phyloP scores from a whole-genome alignment of 2,888 invertebrate genomes.

The Agonopterix subpropinquella region DNA sequence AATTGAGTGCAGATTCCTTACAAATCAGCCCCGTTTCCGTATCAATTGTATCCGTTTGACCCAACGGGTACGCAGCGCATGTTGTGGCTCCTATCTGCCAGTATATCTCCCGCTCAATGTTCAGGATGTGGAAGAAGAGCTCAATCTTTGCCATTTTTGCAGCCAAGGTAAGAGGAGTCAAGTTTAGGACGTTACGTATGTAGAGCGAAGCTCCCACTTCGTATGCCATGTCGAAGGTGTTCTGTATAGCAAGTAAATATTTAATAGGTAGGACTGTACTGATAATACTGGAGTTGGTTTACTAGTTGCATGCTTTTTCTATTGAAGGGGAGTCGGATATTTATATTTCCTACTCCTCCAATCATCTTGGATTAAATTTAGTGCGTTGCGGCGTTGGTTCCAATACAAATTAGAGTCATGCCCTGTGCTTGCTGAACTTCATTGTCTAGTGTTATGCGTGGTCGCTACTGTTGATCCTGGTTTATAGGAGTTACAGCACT shows the following conservation, averaged over 20 bases:
- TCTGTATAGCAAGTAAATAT: slow-evolving; percentile 59
- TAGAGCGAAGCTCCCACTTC: slow-evolving; percentile 94
- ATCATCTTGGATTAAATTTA: too few species aligned
- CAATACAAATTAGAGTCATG: too few species aligned
- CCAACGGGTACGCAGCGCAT: slow-evolving; percentile 97
- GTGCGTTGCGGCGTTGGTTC: too few species aligned
- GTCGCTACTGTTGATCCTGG: too few species aligned
- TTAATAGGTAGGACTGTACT: too few species aligned
- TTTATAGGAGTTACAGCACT: too few species aligned
- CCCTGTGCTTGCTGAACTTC: too few species aligned
- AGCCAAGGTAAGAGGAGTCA: slow-evolving; percentile 95
- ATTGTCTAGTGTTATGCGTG: too few species aligned
- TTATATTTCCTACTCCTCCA: too few species aligned
- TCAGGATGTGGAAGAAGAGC: slow-evolving; percentile 97
- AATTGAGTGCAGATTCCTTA: slow-evolving; percentile 94
- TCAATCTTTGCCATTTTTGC: slow-evolving; percentile 95
- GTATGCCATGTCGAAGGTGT: slow-evolving; percentile 95
- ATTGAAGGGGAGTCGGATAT: too few species aligned
- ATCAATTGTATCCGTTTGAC: slow-evolving; percentile 96
- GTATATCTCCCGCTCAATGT: slow-evolving; percentile 96
- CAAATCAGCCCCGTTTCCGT: slow-evolving; percentile 93
- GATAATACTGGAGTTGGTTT: too few species aligned
- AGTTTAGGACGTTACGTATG: slow-evolving; percentile 87
- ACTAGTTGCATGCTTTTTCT: too few species aligned
- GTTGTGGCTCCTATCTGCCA: slow-evolving; percentile 98